Evolutionary conservation across 2,113 vertebrate species (phyloP).

Genomic region (Formicarius rufipectus): DNA sequence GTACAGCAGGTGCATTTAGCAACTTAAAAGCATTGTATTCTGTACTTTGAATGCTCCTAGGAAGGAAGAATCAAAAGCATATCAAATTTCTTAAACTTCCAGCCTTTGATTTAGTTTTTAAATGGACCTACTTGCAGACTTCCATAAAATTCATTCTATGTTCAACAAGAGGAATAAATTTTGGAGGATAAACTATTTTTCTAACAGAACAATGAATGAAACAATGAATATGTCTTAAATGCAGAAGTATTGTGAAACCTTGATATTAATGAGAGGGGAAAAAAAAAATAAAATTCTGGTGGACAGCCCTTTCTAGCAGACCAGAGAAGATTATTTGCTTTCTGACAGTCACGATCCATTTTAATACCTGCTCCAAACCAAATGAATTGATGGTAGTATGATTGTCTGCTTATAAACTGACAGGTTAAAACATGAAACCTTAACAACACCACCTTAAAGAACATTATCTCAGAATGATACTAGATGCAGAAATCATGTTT

Average conservation of each 20-base stretch:
- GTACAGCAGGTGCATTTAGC: background rate
- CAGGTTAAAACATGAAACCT: background rate
- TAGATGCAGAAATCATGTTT: background rate
- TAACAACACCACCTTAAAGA: background rate
- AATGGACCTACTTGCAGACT: background rate
- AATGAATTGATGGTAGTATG: background rate
- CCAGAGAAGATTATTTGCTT: background rate
- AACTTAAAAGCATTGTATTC: background rate
- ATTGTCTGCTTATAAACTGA: background rate
- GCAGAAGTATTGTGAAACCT: background rate
- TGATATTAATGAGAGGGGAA: background rate
- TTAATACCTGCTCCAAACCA: background rate
- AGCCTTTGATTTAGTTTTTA: background rate
- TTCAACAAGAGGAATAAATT: background rate
- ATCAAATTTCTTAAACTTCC: background rate
- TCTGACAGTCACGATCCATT: background rate
- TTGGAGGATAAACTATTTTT: background rate
- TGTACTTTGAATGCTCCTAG: background rate
- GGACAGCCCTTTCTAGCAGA: background rate
- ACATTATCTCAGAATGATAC: background rate
- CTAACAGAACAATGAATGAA: background rate
- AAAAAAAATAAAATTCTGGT: background rate
- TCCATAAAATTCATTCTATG: background rate
- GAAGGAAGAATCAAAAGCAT: background rate
- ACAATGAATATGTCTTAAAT: background rate